Conservation (phyloP, 2,113 vertebrate species). For the Hystrix brachyura region DNA sequence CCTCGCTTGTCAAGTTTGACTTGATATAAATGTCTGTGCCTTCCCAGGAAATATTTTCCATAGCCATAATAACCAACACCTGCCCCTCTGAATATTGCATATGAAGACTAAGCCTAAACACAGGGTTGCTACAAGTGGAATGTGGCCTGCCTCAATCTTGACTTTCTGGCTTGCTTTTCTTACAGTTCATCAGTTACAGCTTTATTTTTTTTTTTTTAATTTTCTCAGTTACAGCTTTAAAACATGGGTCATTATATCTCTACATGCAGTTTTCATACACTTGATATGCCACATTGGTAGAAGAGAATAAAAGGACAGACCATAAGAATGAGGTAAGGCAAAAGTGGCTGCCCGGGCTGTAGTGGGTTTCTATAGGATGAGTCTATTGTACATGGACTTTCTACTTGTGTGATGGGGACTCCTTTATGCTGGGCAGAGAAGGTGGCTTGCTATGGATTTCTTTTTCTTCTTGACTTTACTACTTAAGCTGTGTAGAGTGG, state of each 20-base stretch:
- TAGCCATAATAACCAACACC: neutral
- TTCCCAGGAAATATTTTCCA: neutral
- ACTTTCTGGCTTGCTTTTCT: neutral
- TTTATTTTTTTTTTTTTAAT: neutral
- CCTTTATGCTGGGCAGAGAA: neutral
- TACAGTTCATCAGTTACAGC: neutral
- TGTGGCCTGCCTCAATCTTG: neutral
- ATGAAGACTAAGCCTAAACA: neutral
- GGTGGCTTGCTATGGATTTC: neutral
- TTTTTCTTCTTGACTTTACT: neutral
- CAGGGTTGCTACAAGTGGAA: neutral
- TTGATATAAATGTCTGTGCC: neutral
- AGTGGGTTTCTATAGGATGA: neutral
- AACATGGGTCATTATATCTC: neutral
- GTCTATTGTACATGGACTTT: neutral
- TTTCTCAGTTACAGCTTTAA: neutral
- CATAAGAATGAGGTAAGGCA: neutral
- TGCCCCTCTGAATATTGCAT: neutral
- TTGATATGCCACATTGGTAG: neutral
- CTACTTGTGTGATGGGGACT: neutral
- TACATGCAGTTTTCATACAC: neutral
- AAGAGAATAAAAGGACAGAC: neutral
- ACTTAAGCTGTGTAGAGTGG: neutral
- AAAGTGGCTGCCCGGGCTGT: neutral
- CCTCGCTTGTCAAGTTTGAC: neutral